A percentile compares a stretch with the other conserved stretches of the same genome.
These are phyloP conservation scores for Mirounga angustirostris DNA, from an alignment of 2,113 vertebrate genomes.

Conservation along the genomic window DNA sequence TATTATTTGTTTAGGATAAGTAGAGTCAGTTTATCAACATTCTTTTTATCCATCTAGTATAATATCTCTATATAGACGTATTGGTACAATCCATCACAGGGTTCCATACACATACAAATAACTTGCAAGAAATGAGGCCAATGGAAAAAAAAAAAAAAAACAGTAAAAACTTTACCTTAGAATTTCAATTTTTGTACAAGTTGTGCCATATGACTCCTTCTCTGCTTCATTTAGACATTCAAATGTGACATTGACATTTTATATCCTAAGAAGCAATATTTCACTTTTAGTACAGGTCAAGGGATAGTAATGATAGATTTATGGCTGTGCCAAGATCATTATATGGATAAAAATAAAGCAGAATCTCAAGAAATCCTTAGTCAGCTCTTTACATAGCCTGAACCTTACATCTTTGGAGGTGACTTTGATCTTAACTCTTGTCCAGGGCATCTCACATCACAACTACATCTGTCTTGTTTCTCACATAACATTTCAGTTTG, in stretches of 20 bases:
- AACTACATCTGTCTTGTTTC: conserved; percentile 30
- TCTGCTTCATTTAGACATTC: conserved; percentile 54
- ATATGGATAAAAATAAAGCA: conserved; percentile 68
- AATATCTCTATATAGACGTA: background rate
- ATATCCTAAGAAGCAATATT: conserved; percentile 56
- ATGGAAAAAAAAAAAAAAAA: background rate
- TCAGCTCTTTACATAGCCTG: conserved; percentile 49
- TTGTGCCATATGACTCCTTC: background rate
- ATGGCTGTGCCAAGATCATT: conserved; percentile 51
- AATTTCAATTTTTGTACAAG: conserved; percentile 19
- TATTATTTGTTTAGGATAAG: background rate
- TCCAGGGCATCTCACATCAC: background rate
- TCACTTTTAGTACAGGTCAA: conserved; percentile 58
- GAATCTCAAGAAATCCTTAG: conserved; percentile 45
- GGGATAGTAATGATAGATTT: conserved; percentile 60
- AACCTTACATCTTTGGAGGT: conserved; percentile 32
- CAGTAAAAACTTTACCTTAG: background rate
- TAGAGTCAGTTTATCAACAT: background rate
- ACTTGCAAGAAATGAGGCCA: background rate
- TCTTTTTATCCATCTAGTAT: background rate
- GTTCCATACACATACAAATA: background rate
- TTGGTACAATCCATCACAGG: background rate
- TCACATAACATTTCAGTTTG: background rate
- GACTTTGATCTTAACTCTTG: conserved; percentile 60
- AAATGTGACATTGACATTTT: conserved; percentile 38